Evolutionary conservation across 2,797 vertebrate species (phyloP).

Genomic region (Hydrophis major): DNA sequence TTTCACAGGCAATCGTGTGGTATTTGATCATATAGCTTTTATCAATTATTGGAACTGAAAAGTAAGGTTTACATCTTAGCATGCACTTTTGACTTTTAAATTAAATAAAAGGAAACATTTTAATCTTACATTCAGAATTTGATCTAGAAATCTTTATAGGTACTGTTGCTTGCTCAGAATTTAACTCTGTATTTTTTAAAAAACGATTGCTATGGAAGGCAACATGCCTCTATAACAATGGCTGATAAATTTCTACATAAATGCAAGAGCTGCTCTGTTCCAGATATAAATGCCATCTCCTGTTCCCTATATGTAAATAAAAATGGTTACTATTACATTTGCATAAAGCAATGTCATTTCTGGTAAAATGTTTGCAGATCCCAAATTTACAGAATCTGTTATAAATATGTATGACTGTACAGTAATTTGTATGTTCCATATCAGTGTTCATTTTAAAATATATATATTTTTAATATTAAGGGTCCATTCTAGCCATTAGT

Average conservation of each 20-base stretch:
- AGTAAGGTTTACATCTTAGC: background rate
- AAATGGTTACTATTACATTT: background rate
- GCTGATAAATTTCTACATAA: background rate
- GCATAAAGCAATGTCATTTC: slow-evolving; percentile 1
- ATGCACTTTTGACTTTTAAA: background rate
- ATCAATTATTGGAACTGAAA: background rate
- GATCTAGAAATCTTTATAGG: background rate
- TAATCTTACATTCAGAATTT: background rate
- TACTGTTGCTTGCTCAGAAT: background rate
- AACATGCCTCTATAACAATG: background rate
- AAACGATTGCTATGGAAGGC: background rate
- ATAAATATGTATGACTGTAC: background rate
- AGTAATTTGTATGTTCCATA: background rate
- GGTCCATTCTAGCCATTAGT: background rate
- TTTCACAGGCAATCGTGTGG: background rate
- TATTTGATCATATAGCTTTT: background rate
- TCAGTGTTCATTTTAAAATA: background rate
- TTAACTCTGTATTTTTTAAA: background rate
- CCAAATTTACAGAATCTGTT: background rate
- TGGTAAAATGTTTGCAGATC: background rate
- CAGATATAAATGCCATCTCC: background rate
- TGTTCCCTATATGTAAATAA: slow-evolving; percentile 6
- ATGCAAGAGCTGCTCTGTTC: background rate
- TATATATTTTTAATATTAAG: background rate
- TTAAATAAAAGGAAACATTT: background rate